A percentile compares a stretch with the other conserved stretches of the same genome.
These are phyloP conservation scores for Nemoura dubitans DNA, from an alignment of 2,888 invertebrate genomes.

Conservation along the genomic window DNA sequence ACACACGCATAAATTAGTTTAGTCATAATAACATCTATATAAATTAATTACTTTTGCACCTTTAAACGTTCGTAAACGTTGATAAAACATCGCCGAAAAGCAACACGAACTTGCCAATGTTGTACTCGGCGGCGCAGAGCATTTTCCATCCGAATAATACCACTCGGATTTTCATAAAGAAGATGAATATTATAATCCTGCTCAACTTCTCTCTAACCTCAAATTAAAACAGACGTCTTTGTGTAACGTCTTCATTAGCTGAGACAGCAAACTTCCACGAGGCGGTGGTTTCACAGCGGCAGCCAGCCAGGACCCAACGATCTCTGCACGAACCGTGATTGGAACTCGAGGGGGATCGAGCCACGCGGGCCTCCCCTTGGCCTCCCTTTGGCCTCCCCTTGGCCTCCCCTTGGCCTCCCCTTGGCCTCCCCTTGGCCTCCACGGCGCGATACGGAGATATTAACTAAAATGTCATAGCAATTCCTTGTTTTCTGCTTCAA, in stretches of 20 bases:
- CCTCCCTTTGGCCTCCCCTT: too few species aligned
- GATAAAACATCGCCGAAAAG: background rate
- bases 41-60: background rate
- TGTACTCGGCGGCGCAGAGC: background rate
- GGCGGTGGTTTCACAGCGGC: background rate
- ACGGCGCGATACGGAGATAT: too few species aligned
- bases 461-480: slow-evolving; percentile 9
- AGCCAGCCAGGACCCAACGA: background rate
- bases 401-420: too few species aligned
- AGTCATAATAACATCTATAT: background rate
- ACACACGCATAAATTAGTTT: background rate
- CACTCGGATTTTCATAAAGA: slow-evolving; percentile 34
- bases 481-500: slow-evolving; percentile 19
- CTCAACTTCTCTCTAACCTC: slow-evolving; percentile 35
- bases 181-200: slow-evolving; percentile 32
- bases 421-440: too few species aligned
- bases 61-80: background rate
- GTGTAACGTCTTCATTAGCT: slow-evolving; percentile 33
- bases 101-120: background rate
- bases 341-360: background rate
- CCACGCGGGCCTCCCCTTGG: too few species aligned
- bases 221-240: slow-evolving; percentile 38
- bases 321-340: background rate
- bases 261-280: slow-evolving; percentile 13
- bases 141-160: slow-evolving; percentile 9